phyloP scores from a whole-genome alignment of 2,797 vertebrate genomes.

The Pagetopsis macropterus region DNA sequence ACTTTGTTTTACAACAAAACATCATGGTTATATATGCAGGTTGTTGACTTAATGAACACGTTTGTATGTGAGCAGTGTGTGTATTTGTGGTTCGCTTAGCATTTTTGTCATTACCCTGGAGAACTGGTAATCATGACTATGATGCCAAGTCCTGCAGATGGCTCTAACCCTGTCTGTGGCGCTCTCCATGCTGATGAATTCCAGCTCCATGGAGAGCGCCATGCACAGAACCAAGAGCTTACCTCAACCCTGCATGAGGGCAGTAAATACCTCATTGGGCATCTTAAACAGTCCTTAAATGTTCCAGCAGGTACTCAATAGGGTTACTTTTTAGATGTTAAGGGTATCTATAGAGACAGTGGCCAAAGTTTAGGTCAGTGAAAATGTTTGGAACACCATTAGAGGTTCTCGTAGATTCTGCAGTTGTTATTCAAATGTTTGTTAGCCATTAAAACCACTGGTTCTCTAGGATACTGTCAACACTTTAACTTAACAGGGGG shows the following conservation, averaged over 20 bases:
- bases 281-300: not conserved
- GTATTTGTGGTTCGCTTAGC: slow-evolving; percentile 1
- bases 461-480: slow-evolving; percentile 16
- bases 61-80: slow-evolving; percentile 4
- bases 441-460: not conserved
- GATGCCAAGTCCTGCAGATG: slow-evolving; percentile 7
- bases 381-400: not conserved
- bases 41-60: not conserved
- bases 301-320: not conserved
- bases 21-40: not conserved
- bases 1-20: slow-evolving; percentile 8
- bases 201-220: slow-evolving; percentile 19
- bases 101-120: slow-evolving; percentile 26
- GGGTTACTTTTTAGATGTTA: not conserved
- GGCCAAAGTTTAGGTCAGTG: not conserved
- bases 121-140: slow-evolving; percentile 8
- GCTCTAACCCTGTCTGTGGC: not conserved
- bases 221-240: not conserved
- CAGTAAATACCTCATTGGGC: not conserved
- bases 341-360: not conserved
- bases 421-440: not conserved
- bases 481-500: not conserved
- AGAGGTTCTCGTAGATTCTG: not conserved
- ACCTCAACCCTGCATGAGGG: not conserved
- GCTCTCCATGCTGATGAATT: slow-evolving; percentile 11